Conservation (phyloP, 2,888 invertebrate species). For the Helicoverpa assulta region DNA sequence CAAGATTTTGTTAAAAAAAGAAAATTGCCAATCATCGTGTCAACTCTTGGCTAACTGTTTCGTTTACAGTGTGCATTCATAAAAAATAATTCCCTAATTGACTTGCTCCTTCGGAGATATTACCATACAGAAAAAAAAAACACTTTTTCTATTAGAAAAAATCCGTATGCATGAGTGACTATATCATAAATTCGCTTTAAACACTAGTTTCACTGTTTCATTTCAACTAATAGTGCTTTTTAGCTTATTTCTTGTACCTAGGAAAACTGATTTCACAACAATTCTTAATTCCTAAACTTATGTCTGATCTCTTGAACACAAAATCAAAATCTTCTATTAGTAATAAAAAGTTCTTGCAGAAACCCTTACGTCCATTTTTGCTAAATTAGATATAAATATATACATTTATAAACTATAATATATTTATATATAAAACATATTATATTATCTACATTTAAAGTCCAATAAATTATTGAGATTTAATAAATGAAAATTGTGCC, state of each 20-base stretch:
- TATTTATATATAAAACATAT: constrained; percentile 56
- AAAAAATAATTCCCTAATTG: no score
- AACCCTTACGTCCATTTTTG: constrained; percentile 75
- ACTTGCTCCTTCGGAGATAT: no score
- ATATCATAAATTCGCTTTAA: neutral
- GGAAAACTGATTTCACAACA: constrained; percentile 10
- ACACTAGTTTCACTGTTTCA: neutral
- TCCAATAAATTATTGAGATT: constrained; percentile 41
- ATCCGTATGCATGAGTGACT: neutral
- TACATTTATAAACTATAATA: constrained; percentile 58
- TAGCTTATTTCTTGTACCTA: neutral
- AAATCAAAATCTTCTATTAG: constrained; percentile 30
- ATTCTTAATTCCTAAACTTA: constrained; percentile 7
- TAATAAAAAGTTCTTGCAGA: constrained; percentile 63
- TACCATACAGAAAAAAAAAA: no score
- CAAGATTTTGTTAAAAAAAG: no score
- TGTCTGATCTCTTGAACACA: constrained; percentile 28
- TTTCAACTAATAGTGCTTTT: neutral
- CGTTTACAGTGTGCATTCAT: no score
- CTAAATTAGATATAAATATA: constrained; percentile 59
- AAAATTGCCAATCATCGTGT: no score
- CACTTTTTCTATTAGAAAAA: neutral
- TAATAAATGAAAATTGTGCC: constrained; percentile 22
- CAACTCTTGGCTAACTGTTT: no score
- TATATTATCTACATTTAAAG: constrained; percentile 51